phyloP scores from a whole-genome alignment of 2,113 vertebrate species.

The Eidolon helvum region DNA sequence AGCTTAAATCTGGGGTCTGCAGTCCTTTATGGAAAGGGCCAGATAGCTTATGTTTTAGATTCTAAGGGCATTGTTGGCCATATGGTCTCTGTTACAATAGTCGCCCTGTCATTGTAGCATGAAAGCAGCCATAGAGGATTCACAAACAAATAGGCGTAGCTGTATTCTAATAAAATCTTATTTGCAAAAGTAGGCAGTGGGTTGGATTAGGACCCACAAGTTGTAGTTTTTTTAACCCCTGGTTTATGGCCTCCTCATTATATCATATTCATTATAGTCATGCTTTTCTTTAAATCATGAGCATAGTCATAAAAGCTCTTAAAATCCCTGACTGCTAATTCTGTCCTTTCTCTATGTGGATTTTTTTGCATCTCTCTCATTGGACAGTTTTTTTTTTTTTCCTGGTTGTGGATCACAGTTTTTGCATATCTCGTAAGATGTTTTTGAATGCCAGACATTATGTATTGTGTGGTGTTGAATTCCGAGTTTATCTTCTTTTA shows the following conservation, averaged over 20 bases:
- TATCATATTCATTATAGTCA: background rate
- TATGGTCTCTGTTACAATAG: background rate
- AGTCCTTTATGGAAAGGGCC: background rate
- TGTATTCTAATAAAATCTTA: background rate
- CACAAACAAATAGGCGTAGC: background rate
- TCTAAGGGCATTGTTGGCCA: background rate
- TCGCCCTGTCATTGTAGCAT: background rate
- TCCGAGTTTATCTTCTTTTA: background rate
- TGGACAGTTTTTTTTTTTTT: background rate
- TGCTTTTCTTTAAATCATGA: background rate
- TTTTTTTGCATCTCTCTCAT: background rate
- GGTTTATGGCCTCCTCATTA: background rate
- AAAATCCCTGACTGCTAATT: background rate
- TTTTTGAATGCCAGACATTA: background rate
- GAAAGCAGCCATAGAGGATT: background rate
- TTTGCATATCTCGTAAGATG: background rate
- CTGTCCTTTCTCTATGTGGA: background rate
- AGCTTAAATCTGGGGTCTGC: background rate
- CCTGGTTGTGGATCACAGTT: background rate
- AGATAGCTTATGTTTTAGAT: background rate
- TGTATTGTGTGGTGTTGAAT: background rate
- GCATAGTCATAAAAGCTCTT: background rate
- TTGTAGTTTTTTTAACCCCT: background rate
- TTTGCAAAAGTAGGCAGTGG: background rate
- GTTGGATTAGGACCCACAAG: background rate